Conservation (phyloP, 2,113 vertebrate genomes). For the Ameiurus melas region DNA sequence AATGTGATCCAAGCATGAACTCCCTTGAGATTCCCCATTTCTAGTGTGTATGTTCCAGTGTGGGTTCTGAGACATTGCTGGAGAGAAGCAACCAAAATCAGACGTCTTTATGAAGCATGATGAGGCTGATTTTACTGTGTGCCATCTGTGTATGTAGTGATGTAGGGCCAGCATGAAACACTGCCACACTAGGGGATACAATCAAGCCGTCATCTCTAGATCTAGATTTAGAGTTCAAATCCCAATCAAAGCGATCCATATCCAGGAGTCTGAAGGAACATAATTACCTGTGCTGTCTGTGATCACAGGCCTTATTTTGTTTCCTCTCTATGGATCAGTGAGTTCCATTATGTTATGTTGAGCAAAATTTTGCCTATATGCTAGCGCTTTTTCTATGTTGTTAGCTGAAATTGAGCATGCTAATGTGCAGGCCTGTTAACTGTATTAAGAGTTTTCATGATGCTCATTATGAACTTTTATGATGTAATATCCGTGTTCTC, state of each 20-base stretch:
- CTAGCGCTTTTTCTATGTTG: neutral
- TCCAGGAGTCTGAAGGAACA: neutral
- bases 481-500: neutral
- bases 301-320: neutral
- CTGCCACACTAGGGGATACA: neutral
- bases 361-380: neutral
- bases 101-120: neutral
- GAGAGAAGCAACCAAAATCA: neutral
- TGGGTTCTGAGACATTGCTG: no score
- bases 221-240: neutral
- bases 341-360: neutral
- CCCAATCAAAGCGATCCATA: neutral
- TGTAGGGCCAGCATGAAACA: neutral
- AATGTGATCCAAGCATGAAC: no score
- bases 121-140: neutral
- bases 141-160: neutral
- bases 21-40: no score
- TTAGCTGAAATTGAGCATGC: neutral
- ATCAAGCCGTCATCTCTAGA: neutral
- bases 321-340: neutral
- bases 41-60: no score
- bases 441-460: neutral
- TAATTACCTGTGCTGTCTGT: neutral
- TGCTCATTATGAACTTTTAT: neutral
- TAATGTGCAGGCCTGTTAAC: neutral